phyloP scores from a whole-genome alignment of 2,797 vertebrate species.

The Sarcophilus harrisii region DNA sequence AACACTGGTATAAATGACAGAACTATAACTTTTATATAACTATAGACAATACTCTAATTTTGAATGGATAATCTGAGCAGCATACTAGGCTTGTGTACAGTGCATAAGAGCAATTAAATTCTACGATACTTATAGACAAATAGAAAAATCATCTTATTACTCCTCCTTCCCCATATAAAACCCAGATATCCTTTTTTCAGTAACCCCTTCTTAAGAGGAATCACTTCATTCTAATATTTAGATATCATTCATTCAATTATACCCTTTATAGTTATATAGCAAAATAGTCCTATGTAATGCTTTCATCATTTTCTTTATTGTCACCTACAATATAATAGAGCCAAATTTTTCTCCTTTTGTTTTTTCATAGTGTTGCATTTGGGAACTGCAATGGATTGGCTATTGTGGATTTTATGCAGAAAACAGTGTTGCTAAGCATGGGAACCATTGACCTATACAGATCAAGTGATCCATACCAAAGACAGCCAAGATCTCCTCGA shows the following conservation, averaged over 20 bases:
- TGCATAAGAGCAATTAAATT: not conserved
- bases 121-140: not conserved
- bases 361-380: slow-evolving; percentile 91
- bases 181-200: slow-evolving; percentile 26
- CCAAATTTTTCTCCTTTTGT: slow-evolving; percentile 32
- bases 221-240: not conserved
- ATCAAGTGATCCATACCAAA: slow-evolving; percentile 94
- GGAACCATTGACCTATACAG: slow-evolving; percentile 94
- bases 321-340: not conserved
- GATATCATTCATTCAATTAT: slow-evolving; percentile 36
- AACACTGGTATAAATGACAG: slow-evolving; percentile 13
- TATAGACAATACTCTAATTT: not conserved
- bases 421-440: slow-evolving; percentile 94
- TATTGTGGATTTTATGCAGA: slow-evolving; percentile 98
- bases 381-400: slow-evolving; percentile 96
- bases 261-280: slow-evolving; percentile 38
- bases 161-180: not conserved
- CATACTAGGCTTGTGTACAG: not conserved
- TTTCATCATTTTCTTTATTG: not conserved
- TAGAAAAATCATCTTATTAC: not conserved
- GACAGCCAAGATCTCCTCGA: slow-evolving; percentile 95
- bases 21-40: slow-evolving; percentile 11
- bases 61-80: not conserved
- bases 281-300: slow-evolving; percentile 46
- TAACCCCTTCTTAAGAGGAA: not conserved